Conservation (phyloP, 2,797 vertebrate genomes). For the Pseudochirops corinnae region DNA sequence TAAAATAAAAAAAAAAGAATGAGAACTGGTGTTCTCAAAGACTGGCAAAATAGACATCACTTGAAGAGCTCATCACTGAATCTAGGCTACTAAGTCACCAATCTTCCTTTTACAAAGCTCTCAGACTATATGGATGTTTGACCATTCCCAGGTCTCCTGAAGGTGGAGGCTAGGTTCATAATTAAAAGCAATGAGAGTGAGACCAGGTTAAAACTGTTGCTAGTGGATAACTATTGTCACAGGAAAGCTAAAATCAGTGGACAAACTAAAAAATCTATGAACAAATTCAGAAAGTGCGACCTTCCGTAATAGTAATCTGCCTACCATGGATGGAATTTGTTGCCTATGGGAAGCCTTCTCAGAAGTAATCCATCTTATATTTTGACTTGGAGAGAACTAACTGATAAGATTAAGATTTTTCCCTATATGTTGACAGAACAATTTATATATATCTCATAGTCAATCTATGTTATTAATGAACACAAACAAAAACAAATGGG, state of each 20-base stretch:
- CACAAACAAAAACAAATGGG: conserved; percentile 15
- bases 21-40: conserved; percentile 23
- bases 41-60: conserved; percentile 48
- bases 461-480: background rate
- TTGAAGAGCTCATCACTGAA: conserved; percentile 19
- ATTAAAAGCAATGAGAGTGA: background rate
- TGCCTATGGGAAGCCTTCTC: background rate
- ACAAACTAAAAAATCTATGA: background rate
- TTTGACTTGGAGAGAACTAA: background rate
- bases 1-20: conserved; percentile 31
- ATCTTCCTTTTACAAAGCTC: conserved; percentile 23
- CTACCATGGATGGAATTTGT: background rate
- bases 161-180: background rate
- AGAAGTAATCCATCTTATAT: background rate
- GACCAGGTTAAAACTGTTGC: background rate
- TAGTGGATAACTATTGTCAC: background rate
- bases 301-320: background rate
- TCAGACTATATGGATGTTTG: background rate
- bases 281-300: background rate
- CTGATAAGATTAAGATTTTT: background rate
- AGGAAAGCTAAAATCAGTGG: background rate
- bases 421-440: background rate
- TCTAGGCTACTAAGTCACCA: background rate
- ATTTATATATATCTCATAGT: background rate
- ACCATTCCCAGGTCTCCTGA: background rate